Evolutionary conservation across 1,140 invertebrate species (phyloP).

Genomic region (roundworm (Caenorhabditis elegans)): DNA sequence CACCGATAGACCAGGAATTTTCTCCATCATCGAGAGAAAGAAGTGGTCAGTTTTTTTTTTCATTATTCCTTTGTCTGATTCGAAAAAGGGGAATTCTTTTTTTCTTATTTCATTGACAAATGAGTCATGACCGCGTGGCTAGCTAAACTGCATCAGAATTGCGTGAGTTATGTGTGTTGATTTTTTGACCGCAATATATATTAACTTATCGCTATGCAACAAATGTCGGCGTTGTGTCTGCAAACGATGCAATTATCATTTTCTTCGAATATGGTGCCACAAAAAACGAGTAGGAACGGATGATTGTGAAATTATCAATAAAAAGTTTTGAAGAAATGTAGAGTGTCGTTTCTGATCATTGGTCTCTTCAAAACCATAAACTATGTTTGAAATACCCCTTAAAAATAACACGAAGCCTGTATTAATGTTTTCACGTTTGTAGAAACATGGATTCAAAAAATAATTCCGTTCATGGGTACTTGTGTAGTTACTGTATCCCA

Average conservation of each 20-base stretch:
- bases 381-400: too few relatives aligned
- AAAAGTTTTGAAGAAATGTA: not conserved
- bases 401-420: too few relatives aligned
- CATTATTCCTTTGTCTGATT: not conserved
- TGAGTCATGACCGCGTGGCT: not conserved
- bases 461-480: too few relatives aligned
- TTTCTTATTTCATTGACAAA: not conserved
- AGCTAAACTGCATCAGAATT: not conserved
- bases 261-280: not conserved
- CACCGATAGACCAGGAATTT: conserved; percentile 62
- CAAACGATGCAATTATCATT: not conserved
- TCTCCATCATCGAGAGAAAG: conserved; percentile 56
- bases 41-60: conserved; percentile 56
- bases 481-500: too few relatives aligned
- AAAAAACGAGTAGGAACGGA: not conserved
- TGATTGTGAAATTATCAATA: not conserved
- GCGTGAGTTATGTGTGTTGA: not conserved
- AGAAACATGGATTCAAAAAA: too few relatives aligned
- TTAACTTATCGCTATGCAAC: too few relatives aligned
- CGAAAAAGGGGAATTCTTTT: not conserved
- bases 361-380: too few relatives aligned
- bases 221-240: not conserved
- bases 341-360: not conserved
- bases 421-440: too few relatives aligned
- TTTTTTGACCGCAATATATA: not conserved